Evolutionary conservation across 2,888 invertebrate species (phyloP), one percentile per base, ranked within the genome.

Genomic region (Agrotis segetum): DNA sequence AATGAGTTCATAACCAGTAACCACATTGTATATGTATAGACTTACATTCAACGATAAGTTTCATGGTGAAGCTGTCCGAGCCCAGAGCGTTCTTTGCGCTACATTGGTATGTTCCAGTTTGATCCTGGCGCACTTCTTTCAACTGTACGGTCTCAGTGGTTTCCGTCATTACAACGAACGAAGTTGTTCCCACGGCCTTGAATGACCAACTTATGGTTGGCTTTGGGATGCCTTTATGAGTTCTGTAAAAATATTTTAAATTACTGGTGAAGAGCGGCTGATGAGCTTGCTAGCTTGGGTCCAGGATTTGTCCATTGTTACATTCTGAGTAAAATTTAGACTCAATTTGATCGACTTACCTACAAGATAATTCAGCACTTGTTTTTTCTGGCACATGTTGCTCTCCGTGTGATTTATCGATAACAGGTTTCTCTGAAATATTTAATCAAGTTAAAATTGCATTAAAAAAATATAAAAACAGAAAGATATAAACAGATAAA

Each of bases 31-130:
- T 9, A 34, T 9, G 40, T 40, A 40, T 40, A 40, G 40, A 40
- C 92, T 81, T 81, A 93, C 92, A 89, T 81, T 89, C 83, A 21
- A 92, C 87, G 14, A 77, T 71, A 14, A 92, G 71, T 7, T 84
- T 71, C 1, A 84, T 81, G 0, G 83, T 77, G 34, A 87, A 84
- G 9, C 21, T n/a, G 49, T 89, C 90, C 34, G 67, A 50, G 2
- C 90, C 90, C n/a, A 85, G 62, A 3, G 67, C 58, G 69, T 92
- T 93, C 0, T 17, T n/a, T 1, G 88, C 91, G 13, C 59, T 34
- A 77, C 93, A 93, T 61, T 60, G 80, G 66, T 90, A 92, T 0
- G 62, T 69, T 0, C 91, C 91, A 9, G 79, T 72, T 46, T 86
- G 44, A 1, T 81, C 63, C 16, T 34, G 6, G 6, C 71, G 65